These are phyloP conservation scores for Leptoclinus maculatus DNA, from an alignment of 2,797 vertebrate genomes.

Conservation along the genomic window DNA sequence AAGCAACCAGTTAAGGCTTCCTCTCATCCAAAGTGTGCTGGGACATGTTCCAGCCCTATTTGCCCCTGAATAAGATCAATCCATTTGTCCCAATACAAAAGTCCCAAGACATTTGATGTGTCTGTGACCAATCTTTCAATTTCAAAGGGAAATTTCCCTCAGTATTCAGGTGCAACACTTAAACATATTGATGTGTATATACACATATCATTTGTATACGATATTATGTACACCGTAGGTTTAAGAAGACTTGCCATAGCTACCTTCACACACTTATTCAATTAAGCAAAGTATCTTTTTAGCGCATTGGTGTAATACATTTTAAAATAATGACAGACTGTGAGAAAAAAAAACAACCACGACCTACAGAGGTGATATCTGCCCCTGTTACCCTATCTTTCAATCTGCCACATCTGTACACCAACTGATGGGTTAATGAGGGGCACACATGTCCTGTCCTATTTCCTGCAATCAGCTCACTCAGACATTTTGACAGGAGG, in stretches of 20 bases:
- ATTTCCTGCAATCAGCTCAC: constrained; percentile 84
- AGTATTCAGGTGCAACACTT: background rate
- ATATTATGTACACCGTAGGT: background rate
- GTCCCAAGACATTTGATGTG: background rate
- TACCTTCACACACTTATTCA: background rate
- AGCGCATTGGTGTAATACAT: constrained; percentile 17
- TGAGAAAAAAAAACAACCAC: background rate
- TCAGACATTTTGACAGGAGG: constrained; percentile 86
- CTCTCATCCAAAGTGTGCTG: background rate
- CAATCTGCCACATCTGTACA: constrained; percentile 79
- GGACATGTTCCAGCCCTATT: background rate
- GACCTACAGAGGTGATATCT: constrained; percentile 61
- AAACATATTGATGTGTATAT: background rate
- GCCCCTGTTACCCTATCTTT: constrained; percentile 74
- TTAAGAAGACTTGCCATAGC: background rate
- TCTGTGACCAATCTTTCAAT: background rate
- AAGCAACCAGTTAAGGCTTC: background rate
- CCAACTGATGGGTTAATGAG: constrained; percentile 84
- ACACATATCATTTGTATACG: background rate
- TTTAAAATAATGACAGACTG: constrained; percentile 33
- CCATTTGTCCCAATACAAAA: background rate
- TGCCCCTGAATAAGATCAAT: constrained; percentile 5
- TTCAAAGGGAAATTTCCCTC: background rate
- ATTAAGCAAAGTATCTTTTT: constrained; percentile 15
- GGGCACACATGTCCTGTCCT: constrained; percentile 80